These are phyloP conservation scores for Tragelaphus buxtoni DNA, from an alignment of 2,113 vertebrate genomes.

Conservation along the genomic window DNA sequence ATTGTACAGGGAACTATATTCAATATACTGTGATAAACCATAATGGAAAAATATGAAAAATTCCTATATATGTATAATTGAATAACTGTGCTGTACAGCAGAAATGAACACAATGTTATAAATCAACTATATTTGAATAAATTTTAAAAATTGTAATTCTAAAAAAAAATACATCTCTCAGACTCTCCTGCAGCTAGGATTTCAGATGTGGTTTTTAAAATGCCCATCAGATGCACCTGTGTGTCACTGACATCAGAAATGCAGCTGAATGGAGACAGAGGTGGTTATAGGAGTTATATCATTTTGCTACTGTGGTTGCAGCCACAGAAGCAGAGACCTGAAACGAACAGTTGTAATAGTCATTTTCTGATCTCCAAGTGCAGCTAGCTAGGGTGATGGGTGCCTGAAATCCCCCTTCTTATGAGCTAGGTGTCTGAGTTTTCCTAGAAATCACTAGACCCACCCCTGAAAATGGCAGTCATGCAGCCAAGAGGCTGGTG, in stretches of 20 bases:
- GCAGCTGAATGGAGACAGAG: neutral
- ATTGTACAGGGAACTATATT: neutral
- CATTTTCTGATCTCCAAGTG: neutral
- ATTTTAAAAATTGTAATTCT: neutral
- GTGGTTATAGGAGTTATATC: rapidly evolving
- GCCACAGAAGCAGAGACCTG: neutral
- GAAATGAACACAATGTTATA: neutral
- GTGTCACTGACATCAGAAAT: neutral
- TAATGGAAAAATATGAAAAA: neutral
- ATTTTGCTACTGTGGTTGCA: neutral
- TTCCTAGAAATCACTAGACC: neutral
- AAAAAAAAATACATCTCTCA: neutral
- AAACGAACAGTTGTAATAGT: rapidly evolving
- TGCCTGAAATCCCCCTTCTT: neutral
- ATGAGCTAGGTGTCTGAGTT: neutral
- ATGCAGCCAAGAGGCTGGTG: neutral
- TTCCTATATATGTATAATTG: neutral
- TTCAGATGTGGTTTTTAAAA: neutral
- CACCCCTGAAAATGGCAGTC: neutral
- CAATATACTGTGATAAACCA: neutral
- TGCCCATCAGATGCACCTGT: neutral
- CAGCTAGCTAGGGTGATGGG: neutral
- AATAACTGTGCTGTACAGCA: neutral
- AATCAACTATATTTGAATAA: neutral
- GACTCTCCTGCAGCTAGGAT: neutral